Base-by-base conservation (phyloP, 2,113 vertebrate genomes). In the Pardalotus punctatus region DNA sequence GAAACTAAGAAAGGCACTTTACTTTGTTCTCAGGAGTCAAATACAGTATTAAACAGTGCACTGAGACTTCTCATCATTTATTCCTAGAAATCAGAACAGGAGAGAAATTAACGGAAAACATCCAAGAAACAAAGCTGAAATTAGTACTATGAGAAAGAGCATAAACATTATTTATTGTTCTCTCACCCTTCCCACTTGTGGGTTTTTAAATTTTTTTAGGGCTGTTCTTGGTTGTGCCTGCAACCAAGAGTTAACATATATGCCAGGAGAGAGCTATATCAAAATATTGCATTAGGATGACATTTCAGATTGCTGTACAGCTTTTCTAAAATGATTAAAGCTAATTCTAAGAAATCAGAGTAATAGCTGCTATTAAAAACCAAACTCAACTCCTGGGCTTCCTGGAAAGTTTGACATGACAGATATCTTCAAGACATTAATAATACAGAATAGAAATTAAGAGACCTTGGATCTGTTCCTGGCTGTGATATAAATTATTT, bases 341-440 rank as follows among this genome's bases (percentile, higher is more conserved):
- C 57, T 93, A 96, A 96, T 96, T 94, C 93, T 96, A 96, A 97
- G 93, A 97, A 96, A 97, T 96, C 84, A 96, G 81, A 96, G 91
- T 97, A 96, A 96, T 96, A 94, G 84, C 91, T 96, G 91, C 91
- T 96, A 96, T 95, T 97, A 93, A 94, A 94, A 94, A 93, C 57
- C 29, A 5, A 96, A 96, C 42, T 40, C 70, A 95, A 51, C 78
- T 96, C 87, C 57, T 93, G 81, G 81, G 89, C 84, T 97, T 97
- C 91, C 93, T 96, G 96, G 91, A 94, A 97, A 94, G 89, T 95
- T 96, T 95, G 93, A 96, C 91, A 90, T 95, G 91, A 96, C 93
- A 93, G 93, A 93, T 95, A 96, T 92, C 86, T 95, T 60, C 76
- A 81, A 94, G 60, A 83, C 51, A 96, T 91, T 97, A 96, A 96